Evolutionary conservation across 2,113 vertebrate species (phyloP).

Genomic region (Heptranchias perlo): DNA sequence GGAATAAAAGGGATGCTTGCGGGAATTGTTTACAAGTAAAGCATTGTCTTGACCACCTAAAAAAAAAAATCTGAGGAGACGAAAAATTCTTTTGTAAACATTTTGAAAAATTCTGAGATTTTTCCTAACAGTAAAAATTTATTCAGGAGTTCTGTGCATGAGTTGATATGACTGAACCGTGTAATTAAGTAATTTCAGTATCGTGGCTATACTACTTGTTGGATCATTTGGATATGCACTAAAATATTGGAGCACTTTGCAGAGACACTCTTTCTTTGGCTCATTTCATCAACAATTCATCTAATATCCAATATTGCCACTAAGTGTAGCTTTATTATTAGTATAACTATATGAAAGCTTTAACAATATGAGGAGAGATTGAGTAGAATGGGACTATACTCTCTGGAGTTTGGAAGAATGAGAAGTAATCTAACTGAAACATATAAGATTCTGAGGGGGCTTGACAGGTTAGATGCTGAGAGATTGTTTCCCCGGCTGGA

Average conservation of each 20-base stretch:
- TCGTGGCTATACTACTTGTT: background rate
- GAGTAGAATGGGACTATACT: too few species aligned
- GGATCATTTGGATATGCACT: background rate
- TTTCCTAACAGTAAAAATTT: background rate
- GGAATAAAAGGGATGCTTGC: background rate
- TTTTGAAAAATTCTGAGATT: background rate
- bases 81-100: too few species aligned
- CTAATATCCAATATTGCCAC: background rate
- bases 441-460: too few species aligned
- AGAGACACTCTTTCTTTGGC: background rate
- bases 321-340: background rate
- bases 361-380: too few species aligned
- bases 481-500: too few species aligned
- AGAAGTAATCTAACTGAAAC: too few species aligned
- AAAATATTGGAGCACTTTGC: too few species aligned
- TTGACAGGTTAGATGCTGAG: too few species aligned
- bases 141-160: background rate
- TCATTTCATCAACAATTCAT: background rate
- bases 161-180: background rate
- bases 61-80: too few species aligned
- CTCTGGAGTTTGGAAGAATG: too few species aligned
- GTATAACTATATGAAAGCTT: background rate
- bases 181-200: background rate
- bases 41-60: background rate
- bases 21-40: background rate